Percentiles rank a stretch among this genome's conserved stretches.
phyloP scores from a whole-genome alignment of 2,888 invertebrate species.

The Parnassius smintheus region DNA sequence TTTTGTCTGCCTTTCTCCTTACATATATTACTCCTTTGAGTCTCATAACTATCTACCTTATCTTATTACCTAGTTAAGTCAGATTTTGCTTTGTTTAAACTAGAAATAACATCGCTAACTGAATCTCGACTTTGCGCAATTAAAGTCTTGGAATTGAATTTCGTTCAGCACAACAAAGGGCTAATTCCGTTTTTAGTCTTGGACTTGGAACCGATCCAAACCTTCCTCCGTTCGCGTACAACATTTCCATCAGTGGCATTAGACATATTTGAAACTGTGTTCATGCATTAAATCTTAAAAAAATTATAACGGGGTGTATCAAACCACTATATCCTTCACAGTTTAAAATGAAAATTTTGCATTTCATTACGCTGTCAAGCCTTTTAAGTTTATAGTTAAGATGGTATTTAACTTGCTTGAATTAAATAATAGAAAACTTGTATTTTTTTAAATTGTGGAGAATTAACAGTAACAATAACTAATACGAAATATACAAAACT shows the following conservation, averaged over 20 bases:
- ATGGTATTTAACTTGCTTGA: too few species aligned
- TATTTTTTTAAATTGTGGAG: too few species aligned
- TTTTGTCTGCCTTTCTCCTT: constrained; percentile 6
- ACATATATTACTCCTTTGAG: neutral
- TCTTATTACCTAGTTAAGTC: constrained; percentile 12
- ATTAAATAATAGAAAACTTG: too few species aligned
- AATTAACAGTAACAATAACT: too few species aligned
- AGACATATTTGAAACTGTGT: constrained; percentile 44
- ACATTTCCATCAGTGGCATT: constrained; percentile 61
- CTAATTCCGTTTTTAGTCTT: constrained; percentile 36
- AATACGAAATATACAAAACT: too few species aligned
- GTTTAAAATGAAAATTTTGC: too few species aligned
- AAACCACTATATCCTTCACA: too few species aligned
- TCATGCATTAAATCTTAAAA: too few species aligned
- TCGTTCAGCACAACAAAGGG: constrained; percentile 36
- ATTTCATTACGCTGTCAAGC: too few species aligned
- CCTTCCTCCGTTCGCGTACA: constrained; percentile 52
- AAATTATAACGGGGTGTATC: too few species aligned
- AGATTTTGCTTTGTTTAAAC: constrained; percentile 26
- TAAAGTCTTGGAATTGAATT: constrained; percentile 44
- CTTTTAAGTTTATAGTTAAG: too few species aligned
- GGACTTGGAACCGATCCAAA: constrained; percentile 61
- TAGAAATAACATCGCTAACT: constrained; percentile 22
- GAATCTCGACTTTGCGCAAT: constrained; percentile 31
- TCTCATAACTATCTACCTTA: constrained; percentile 18